A percentile compares a stretch with the other conserved stretches of the same genome.
These are phyloP conservation scores for Tachysurus fulvidraco DNA, from an alignment of 2,113 vertebrate genomes.

Conservation along the genomic window DNA sequence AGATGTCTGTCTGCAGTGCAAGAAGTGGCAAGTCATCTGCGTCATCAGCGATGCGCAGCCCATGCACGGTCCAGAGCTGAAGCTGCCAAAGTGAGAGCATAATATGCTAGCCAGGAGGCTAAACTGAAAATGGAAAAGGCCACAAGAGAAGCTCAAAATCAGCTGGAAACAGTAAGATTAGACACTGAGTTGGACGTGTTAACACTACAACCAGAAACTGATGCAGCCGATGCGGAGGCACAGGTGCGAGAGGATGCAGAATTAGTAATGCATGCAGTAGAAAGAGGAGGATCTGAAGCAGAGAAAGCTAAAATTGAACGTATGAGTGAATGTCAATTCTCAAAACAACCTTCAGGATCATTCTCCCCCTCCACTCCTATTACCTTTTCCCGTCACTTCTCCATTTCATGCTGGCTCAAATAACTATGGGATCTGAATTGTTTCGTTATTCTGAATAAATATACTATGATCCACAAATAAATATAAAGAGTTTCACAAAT, in stretches of 20 bases:
- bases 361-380: too few relatives aligned
- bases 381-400: too few relatives aligned
- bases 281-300: neutral
- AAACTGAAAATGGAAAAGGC: slow-evolving; percentile 34
- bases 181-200: slow-evolving; percentile 5
- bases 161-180: neutral
- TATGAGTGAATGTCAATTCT: too few relatives aligned
- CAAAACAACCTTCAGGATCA: too few relatives aligned
- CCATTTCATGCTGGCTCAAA: too few relatives aligned
- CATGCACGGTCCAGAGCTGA: neutral
- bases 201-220: neutral
- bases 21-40: neutral
- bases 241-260: neutral
- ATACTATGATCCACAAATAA: too few relatives aligned
- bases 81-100: slow-evolving; percentile 38
- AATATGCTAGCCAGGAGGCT: slow-evolving; percentile 41
- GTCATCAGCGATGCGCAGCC: neutral
- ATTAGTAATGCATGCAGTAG: neutral
- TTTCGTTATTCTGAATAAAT: too few relatives aligned
- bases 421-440: too few relatives aligned
- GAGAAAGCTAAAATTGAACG: too few relatives aligned
- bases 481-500: too few relatives aligned
- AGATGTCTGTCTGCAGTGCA: neutral
- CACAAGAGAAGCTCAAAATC: slow-evolving; percentile 31
- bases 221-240: neutral